Conservation (phyloP, 1,140 invertebrate genomes). For the Tachypleus tridentatus region DNA sequence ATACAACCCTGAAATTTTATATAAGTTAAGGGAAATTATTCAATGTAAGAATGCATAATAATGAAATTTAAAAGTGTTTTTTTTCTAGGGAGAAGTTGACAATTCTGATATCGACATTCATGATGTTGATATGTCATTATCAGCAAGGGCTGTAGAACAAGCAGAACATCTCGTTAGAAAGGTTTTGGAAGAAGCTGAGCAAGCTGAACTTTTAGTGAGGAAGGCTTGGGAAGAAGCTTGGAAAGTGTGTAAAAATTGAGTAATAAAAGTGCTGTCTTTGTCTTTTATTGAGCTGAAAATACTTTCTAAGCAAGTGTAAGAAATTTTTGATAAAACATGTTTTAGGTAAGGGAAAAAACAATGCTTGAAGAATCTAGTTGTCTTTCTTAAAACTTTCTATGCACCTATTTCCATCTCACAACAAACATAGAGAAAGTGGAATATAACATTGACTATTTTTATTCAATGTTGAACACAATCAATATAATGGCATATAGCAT, state of each 20-base stretch:
- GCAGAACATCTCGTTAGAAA: conserved; percentile 89
- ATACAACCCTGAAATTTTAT: background rate
- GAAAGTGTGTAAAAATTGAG: conserved; percentile 45
- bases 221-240: conserved; percentile 54
- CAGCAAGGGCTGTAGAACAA: conserved; percentile 78
- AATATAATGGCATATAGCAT: too few species aligned
- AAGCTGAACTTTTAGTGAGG: conserved; percentile 85
- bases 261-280: too few species aligned
- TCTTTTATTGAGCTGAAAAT: too few species aligned
- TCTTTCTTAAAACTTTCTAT: too few species aligned
- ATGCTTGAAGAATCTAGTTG: too few species aligned
- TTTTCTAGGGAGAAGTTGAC: conserved; percentile 7
- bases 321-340: too few species aligned
- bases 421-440: too few species aligned
- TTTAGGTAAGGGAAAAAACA: too few species aligned
- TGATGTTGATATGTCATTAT: conserved; percentile 41
- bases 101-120: conserved; percentile 14
- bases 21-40: background rate
- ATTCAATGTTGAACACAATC: too few species aligned
- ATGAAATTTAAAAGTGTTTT: conserved; percentile 1
- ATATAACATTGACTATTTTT: too few species aligned
- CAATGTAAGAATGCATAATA: background rate
- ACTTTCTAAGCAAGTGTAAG: too few species aligned
- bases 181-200: conserved; percentile 81
- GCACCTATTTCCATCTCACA: too few species aligned